Percentiles rank a stretch among this genome's conserved stretches.
These are phyloP conservation scores for Ochropleura leucogaster DNA, from an alignment of 2,888 invertebrate genomes.

Conservation along the genomic window DNA sequence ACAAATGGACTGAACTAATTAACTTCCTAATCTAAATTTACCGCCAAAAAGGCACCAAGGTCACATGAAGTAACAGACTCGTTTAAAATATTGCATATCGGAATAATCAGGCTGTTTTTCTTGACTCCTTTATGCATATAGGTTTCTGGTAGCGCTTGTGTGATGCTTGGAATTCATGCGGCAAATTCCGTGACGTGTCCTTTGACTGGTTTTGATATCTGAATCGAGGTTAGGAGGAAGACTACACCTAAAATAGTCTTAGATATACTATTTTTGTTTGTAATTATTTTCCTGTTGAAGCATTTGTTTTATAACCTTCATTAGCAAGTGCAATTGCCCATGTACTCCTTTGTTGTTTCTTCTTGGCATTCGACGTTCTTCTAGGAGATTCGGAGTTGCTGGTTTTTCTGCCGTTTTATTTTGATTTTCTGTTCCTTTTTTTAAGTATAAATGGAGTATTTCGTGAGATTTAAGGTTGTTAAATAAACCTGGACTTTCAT, in stretches of 20 bases:
- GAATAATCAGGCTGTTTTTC: conserved; percentile 1
- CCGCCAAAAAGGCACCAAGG: conserved; percentile 12
- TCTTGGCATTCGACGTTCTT: not conserved
- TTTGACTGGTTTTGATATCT: conserved; percentile 44
- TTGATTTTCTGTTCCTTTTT: not conserved
- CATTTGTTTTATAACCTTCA: not conserved
- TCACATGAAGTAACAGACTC: not conserved
- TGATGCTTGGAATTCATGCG: conserved; percentile 31
- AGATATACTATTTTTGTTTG: not conserved
- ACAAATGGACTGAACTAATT: conserved; percentile 26
- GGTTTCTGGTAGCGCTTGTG: conserved; percentile 6
- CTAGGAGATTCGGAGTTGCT: not conserved
- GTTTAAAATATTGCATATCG: not conserved
- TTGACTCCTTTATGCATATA: conserved; percentile 7
- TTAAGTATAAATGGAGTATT: not conserved
- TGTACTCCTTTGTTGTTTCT: not conserved
- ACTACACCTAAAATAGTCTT: conserved; percentile 16
- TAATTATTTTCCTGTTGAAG: conserved; percentile 5
- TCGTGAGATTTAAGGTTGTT: not conserved
- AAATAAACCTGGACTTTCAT: not conserved
- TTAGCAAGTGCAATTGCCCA: not conserved
- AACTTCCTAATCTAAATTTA: conserved; percentile 3
- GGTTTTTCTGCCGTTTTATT: not conserved
- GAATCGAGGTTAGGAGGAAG: conserved; percentile 30
- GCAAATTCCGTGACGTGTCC: conserved; percentile 27